phyloP scores from a whole-genome alignment of 2,888 invertebrate species.

The Anticlea derivata region DNA sequence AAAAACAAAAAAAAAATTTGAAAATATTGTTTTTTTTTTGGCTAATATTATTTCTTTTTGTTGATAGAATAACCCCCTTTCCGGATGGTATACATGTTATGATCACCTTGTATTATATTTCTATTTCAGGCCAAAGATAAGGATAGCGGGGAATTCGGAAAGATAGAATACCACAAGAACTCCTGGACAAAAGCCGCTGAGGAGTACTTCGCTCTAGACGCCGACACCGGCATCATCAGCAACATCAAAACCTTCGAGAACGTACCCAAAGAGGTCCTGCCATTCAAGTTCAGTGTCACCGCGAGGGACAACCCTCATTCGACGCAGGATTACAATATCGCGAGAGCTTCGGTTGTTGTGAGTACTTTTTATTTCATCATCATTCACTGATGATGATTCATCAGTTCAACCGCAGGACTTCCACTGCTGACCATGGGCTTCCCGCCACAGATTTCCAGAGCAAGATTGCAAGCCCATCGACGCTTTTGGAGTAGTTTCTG shows the following conservation, averaged over 20 bases:
- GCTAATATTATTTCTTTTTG: too few relatives aligned
- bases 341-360: conserved; percentile 86
- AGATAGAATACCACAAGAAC: conserved; percentile 87
- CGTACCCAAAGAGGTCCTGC: conserved; percentile 85
- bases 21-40: too few relatives aligned
- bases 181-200: conserved; percentile 77
- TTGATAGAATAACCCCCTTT: too few relatives aligned
- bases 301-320: conserved; percentile 90
- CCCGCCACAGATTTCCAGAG: too few relatives aligned
- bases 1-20: too few relatives aligned
- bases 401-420: too few relatives aligned
- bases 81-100: too few relatives aligned
- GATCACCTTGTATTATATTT: too few relatives aligned
- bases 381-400: too few relatives aligned
- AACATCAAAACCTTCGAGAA: conserved; percentile 89
- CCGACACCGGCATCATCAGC: conserved; percentile 89
- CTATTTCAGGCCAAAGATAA: conserved; percentile 89
- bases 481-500: too few relatives aligned
- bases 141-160: conserved; percentile 93
- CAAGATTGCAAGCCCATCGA: too few relatives aligned
- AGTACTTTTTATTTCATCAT: conserved; percentile 40
- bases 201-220: conserved; percentile 89
- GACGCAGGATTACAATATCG: conserved; percentile 84
- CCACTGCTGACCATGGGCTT: too few relatives aligned
- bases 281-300: conserved; percentile 89